A percentile compares a stretch with the other conserved stretches of the same genome.
Evolutionary conservation across 2,113 vertebrate species (phyloP).

Genomic region (Taxidea taxus): DNA sequence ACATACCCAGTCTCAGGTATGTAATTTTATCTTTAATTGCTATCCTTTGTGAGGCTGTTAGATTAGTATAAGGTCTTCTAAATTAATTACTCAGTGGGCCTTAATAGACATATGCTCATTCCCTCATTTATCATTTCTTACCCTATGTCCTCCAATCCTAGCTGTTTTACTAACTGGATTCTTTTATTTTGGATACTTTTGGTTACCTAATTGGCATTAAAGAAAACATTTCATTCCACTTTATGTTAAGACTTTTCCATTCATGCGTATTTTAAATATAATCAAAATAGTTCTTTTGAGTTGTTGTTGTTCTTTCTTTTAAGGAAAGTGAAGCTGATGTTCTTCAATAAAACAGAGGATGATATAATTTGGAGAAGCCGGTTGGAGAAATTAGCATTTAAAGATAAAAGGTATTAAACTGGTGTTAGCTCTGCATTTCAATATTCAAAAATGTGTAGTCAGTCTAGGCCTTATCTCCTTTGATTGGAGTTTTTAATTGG

Average conservation of each 20-base stretch:
- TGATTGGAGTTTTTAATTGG: conserved; percentile 16
- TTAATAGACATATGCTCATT: neutral
- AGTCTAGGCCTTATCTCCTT: neutral
- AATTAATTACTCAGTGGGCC: neutral
- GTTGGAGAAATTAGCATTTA: conserved; percentile 87
- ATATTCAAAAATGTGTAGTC: neutral
- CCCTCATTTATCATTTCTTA: neutral
- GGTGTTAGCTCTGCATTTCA: neutral
- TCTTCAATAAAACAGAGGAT: conserved; percentile 93
- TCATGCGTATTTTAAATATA: conserved; percentile 24
- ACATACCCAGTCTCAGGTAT: conserved; percentile 85
- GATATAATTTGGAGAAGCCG: conserved; percentile 94
- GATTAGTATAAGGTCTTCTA: conserved; percentile 13
- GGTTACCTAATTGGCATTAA: neutral
- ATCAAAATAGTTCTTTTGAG: conserved; percentile 25
- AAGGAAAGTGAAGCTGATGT: conserved; percentile 91
- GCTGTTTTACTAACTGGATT: neutral
- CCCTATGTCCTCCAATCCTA: neutral
- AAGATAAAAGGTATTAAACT: conserved; percentile 87
- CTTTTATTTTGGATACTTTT: conserved; percentile 23
- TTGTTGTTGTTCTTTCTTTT: conserved; percentile 42
- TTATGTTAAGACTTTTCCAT: neutral
- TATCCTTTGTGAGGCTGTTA: conserved; percentile 6
- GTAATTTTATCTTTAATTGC: conserved; percentile 56
- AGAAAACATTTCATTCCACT: conserved; percentile 13